These are phyloP conservation scores for Lepas anatifera DNA, from an alignment of 2,888 invertebrate genomes.

Conservation along the genomic window DNA sequence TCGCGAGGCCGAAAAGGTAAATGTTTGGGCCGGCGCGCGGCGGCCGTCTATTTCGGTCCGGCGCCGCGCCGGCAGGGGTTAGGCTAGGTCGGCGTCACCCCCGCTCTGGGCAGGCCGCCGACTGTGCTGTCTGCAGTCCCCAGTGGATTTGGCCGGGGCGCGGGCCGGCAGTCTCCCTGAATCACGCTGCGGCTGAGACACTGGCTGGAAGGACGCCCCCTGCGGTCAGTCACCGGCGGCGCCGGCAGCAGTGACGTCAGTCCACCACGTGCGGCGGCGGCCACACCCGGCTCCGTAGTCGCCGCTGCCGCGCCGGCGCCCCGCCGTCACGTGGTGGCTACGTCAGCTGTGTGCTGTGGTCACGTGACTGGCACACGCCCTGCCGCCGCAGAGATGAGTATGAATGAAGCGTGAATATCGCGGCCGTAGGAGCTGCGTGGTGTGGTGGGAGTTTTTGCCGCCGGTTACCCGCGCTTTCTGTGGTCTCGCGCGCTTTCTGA, in stretches of 20 bases:
- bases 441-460: too few species aligned
- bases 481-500: too few species aligned
- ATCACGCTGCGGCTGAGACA: neutral
- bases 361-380: neutral
- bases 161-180: too few species aligned
- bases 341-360: neutral
- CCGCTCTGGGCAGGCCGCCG: neutral
- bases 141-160: too few species aligned
- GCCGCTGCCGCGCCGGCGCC: neutral
- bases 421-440: neutral
- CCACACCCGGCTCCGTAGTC: neutral
- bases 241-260: neutral
- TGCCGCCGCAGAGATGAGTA: neutral
- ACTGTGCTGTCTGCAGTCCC: too few species aligned
- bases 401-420: neutral
- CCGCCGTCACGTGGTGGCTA: neutral
- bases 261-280: neutral
- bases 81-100: too few species aligned
- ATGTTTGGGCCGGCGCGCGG: neutral
- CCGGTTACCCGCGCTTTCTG: too few species aligned
- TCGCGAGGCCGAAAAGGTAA: conserved; percentile 78
- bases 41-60: neutral
- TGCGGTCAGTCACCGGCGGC: too few species aligned
- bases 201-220: neutral
- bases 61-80: too few species aligned